Percentiles rank a stretch among this genome's conserved stretches.
Conservation (phyloP, 1,140 invertebrate species). For the Adoxophyes honmai region DNA sequence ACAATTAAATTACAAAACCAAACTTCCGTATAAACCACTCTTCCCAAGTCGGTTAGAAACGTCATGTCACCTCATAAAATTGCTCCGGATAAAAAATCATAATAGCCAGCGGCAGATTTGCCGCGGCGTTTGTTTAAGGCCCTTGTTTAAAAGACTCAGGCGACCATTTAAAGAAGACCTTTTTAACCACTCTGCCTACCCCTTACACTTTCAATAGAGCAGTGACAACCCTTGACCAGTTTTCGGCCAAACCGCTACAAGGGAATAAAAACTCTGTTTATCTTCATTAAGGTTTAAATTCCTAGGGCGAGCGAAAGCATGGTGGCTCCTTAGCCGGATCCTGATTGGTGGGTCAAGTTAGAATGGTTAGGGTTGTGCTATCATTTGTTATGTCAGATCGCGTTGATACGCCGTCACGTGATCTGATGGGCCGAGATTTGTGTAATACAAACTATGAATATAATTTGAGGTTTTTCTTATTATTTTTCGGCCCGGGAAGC, state of each 20-base stretch:
- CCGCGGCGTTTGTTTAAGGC: slow-evolving; percentile 48
- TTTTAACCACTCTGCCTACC: neutral
- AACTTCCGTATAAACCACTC: too few species aligned
- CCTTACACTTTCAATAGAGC: slow-evolving; percentile 1
- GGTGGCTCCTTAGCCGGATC: too few species aligned
- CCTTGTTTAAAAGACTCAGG: slow-evolving; percentile 43
- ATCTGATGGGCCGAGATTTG: slow-evolving; percentile 64
- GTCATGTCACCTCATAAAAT: slow-evolving; percentile 9
- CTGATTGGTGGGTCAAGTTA: slow-evolving; percentile 25
- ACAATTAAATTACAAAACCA: too few species aligned
- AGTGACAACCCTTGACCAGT: neutral
- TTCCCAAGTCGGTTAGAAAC: neutral
- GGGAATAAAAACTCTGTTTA: too few species aligned
- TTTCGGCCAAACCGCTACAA: too few species aligned
- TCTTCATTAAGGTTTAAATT: too few species aligned
- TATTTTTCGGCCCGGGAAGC: neutral
- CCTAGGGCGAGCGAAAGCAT: too few species aligned
- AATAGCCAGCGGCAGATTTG: slow-evolving; percentile 13
- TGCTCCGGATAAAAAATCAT: slow-evolving; percentile 2
- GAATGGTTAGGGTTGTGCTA: slow-evolving; percentile 33
- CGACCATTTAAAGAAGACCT: slow-evolving; percentile 36
- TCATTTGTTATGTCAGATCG: slow-evolving; percentile 71
- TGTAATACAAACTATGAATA: slow-evolving; percentile 61
- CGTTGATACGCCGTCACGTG: slow-evolving; percentile 48
- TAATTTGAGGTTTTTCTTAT: slow-evolving; percentile 29